Evolutionary conservation across 2,888 invertebrate species (phyloP).

Genomic region (Neria commutata): DNA sequence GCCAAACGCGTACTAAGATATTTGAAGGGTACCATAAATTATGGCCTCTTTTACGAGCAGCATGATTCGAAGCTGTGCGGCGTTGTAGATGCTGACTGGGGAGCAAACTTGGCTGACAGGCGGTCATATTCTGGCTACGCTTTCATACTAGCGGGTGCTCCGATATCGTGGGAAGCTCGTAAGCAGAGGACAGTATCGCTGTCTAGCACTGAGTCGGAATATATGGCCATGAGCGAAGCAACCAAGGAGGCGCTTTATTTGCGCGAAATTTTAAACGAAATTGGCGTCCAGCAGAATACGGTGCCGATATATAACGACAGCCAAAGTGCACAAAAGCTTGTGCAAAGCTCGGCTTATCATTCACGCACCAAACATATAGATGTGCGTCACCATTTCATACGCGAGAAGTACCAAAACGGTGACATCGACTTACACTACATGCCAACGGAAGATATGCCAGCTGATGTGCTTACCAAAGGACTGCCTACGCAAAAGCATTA

Average conservation of each 20-base stretch:
- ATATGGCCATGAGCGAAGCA: slow-evolving; percentile 29
- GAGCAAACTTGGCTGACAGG: slow-evolving; percentile 1
- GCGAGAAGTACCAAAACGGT: slow-evolving; percentile 16
- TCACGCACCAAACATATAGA: slow-evolving; percentile 32
- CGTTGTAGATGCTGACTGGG: slow-evolving; percentile 22
- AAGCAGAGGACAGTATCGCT: slow-evolving; percentile 29
- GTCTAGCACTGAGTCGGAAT: slow-evolving; percentile 31
- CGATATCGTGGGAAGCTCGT: slow-evolving; percentile 32
- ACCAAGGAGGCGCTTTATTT: slow-evolving; percentile 29
- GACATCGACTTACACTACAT: slow-evolving; percentile 24
- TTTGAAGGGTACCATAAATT: slow-evolving; percentile 24
- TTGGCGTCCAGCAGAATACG: slow-evolving; percentile 12
- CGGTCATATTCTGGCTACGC: slow-evolving; percentile 18
- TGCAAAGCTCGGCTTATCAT: too few relatives aligned
- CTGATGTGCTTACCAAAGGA: slow-evolving; percentile 30
- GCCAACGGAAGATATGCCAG: slow-evolving; percentile 28
- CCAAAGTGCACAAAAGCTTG: too few relatives aligned
- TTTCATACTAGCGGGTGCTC: slow-evolving; percentile 19
- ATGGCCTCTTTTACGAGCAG: slow-evolving; percentile 22
- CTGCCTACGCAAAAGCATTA: slow-evolving; percentile 19
- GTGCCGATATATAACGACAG: slow-evolving; percentile 28
- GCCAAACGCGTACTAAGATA: slow-evolving; percentile 30
- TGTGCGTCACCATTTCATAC: slow-evolving; percentile 26
- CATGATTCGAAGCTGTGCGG: slow-evolving; percentile 4
- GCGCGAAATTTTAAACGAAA: slow-evolving; percentile 16